phyloP scores from a whole-genome alignment of 2,888 invertebrate genomes.

The Mythimna vitellina region DNA sequence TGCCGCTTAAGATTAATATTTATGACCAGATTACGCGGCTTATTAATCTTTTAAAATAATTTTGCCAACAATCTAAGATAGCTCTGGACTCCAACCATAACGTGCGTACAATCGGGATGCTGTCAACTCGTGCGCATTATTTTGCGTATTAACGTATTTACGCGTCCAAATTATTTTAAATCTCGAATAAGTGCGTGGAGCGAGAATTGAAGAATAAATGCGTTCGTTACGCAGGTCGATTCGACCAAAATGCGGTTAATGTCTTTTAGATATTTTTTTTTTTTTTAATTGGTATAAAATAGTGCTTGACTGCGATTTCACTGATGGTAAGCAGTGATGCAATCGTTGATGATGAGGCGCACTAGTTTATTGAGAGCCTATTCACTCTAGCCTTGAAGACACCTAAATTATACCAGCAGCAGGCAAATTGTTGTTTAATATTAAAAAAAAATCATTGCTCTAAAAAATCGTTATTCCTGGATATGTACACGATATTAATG shows the following conservation, averaged over 20 bases:
- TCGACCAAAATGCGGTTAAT: constrained; percentile 4
- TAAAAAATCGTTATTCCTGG: not conserved
- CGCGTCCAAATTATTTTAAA: constrained; percentile 23
- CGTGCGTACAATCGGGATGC: not conserved
- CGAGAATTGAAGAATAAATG: not conserved
- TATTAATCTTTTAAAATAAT: not conserved
- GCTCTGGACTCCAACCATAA: not conserved
- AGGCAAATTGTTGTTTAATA: too few relatives aligned
- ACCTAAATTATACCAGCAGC: too few relatives aligned
- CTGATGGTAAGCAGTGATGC: too few relatives aligned
- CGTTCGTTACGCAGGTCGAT: not conserved
- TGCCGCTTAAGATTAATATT: too few relatives aligned
- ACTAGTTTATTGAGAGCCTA: too few relatives aligned
- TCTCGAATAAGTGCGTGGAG: not conserved
- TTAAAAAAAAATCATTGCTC: constrained; percentile 9
- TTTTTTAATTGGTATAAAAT: too few relatives aligned
- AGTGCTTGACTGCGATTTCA: too few relatives aligned
- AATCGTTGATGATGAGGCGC: too few relatives aligned
- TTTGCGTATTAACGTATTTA: constrained; percentile 21
- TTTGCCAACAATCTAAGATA: not conserved
- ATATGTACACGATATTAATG: too few relatives aligned
- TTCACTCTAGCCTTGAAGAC: too few relatives aligned
- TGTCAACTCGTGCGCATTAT: constrained; percentile 18
- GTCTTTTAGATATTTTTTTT: not conserved
- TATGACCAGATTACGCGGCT: too few relatives aligned